Percentiles rank a stretch among this genome's conserved stretches.
phyloP scores from a whole-genome alignment of 2,888 invertebrate species.

The Lampropteryx suffumata region DNA sequence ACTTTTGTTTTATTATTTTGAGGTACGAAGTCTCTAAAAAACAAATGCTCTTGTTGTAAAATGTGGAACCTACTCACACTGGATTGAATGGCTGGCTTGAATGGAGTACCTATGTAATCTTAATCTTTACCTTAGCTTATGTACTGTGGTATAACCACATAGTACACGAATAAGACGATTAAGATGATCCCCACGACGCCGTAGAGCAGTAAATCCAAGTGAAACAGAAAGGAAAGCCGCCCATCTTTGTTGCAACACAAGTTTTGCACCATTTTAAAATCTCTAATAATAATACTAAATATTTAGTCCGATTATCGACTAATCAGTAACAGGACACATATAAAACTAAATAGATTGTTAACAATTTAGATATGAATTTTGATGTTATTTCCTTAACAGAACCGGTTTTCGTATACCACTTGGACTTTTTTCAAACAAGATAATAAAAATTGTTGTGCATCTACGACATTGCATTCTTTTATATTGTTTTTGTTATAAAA shows the following conservation, averaged over 20 bases:
- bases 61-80: too few species aligned
- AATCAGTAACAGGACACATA: neutral
- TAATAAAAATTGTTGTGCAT: neutral
- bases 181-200: slow-evolving; percentile 45
- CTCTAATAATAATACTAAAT: neutral
- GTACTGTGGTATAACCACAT: slow-evolving; percentile 35
- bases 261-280: slow-evolving; percentile 9
- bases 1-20: too few species aligned
- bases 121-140: slow-evolving; percentile 32
- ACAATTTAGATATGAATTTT: neutral
- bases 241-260: slow-evolving; percentile 31
- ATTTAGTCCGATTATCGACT: neutral
- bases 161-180: slow-evolving; percentile 56
- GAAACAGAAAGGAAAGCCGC: slow-evolving; percentile 47
- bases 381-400: slow-evolving; percentile 5
- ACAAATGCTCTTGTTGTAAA: too few species aligned
- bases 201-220: slow-evolving; percentile 60
- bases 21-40: too few species aligned
- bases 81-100: neutral
- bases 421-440: neutral
- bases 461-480: too few species aligned
- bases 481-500: too few species aligned
- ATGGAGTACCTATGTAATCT: too few species aligned
- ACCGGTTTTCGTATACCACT: neutral
- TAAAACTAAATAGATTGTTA: slow-evolving; percentile 3